These are phyloP conservation scores for Mobula birostris DNA, from an alignment of 2,113 vertebrate species.

Conservation along the genomic window DNA sequence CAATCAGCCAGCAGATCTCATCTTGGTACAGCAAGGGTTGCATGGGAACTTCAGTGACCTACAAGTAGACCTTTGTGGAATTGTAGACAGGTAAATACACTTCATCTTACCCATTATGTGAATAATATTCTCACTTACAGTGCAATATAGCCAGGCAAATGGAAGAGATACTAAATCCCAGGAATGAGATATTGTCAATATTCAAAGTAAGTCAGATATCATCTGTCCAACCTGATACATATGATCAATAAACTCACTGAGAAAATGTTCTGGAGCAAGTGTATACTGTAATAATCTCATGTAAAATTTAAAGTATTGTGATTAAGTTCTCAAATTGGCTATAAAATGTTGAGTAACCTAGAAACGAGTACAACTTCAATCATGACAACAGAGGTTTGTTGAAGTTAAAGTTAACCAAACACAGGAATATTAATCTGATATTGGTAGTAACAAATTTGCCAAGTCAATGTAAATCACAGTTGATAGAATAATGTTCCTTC, in stretches of 20 bases:
- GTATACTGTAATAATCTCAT: neutral
- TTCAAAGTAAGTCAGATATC: neutral
- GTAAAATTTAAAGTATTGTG: neutral
- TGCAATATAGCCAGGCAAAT: neutral
- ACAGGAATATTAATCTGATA: too few relatives aligned
- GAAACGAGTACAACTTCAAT: too few relatives aligned
- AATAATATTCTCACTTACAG: neutral
- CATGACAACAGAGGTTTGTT: too few relatives aligned
- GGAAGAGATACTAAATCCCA: neutral
- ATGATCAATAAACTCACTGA: neutral
- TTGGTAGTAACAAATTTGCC: too few relatives aligned
- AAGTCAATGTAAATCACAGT: too few relatives aligned
- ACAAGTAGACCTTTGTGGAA: conserved; percentile 86
- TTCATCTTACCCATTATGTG: too few relatives aligned
- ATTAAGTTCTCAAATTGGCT: too few relatives aligned
- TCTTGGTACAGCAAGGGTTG: conserved; percentile 79
- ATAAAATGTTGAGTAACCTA: too few relatives aligned
- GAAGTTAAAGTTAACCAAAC: too few relatives aligned
- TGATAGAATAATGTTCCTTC: too few relatives aligned
- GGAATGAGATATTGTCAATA: neutral
- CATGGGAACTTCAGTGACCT: conserved; percentile 85
- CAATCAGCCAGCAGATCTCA: conserved; percentile 82
- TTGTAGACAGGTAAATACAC: conserved; percentile 75
- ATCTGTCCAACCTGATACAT: neutral
- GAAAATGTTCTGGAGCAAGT: neutral